Evolutionary conservation across 1,140 invertebrate species (phyloP).

Genomic region (Colletes gigas): DNA sequence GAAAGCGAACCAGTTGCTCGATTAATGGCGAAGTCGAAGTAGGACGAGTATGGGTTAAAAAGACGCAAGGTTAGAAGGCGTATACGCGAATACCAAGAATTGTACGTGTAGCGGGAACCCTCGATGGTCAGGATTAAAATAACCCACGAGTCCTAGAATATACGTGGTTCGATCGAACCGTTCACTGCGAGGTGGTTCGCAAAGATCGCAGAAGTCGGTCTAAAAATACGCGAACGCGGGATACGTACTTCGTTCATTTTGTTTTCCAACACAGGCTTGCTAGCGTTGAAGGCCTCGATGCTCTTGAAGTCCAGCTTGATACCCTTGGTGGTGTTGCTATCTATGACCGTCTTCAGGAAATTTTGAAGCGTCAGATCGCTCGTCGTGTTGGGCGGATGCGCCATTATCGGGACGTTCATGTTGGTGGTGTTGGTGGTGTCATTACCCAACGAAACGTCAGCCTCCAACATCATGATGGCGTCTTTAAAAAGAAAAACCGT

Average conservation of each 20-base stretch:
- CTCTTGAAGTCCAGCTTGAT: constrained; percentile 95
- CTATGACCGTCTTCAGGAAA: constrained; percentile 85
- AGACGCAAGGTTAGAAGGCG: neutral
- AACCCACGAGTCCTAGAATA: neutral
- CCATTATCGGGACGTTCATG: constrained; percentile 91
- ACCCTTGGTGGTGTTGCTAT: constrained; percentile 83
- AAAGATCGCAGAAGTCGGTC: neutral
- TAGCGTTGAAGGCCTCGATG: constrained; percentile 88
- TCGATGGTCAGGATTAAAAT: constrained; percentile 7
- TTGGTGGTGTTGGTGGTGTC: constrained; percentile 45
- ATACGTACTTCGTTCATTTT: constrained; percentile 76
- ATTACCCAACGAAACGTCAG: constrained; percentile 88
- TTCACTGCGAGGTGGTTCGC: neutral
- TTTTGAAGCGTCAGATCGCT: constrained; percentile 90
- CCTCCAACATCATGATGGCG: constrained; percentile 91
- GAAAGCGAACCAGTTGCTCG: constrained; percentile 48
- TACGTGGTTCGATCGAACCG: too few relatives aligned
- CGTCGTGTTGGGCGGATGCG: constrained; percentile 87
- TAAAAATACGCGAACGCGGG: constrained; percentile 21
- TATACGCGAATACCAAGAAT: neutral
- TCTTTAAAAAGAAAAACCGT: constrained; percentile 76
- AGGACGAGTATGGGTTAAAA: neutral
- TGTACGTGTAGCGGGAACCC: neutral
- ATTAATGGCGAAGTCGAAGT: neutral
- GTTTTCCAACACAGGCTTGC: constrained; percentile 82